phyloP scores from a whole-genome alignment of 2,797 vertebrate genomes.

The Dipus sagitta region DNA sequence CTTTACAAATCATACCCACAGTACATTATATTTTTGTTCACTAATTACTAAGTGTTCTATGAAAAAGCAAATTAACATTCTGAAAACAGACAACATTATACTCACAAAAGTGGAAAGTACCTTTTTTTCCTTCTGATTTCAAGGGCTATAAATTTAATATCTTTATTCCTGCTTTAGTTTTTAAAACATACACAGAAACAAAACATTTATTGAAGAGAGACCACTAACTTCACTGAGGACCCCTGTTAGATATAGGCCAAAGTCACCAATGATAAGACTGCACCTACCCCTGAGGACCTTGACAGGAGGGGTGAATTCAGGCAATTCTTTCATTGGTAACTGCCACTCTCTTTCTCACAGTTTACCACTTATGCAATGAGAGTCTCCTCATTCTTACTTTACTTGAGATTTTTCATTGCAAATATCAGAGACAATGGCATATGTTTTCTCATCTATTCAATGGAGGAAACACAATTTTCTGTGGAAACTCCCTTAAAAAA shows the following conservation, averaged over 20 bases:
- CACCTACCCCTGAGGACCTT: neutral
- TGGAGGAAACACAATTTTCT: neutral
- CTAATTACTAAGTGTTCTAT: constrained; percentile 73
- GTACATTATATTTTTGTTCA: constrained; percentile 70
- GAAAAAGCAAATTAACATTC: constrained; percentile 72
- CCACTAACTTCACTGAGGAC: neutral
- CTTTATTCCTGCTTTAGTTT: constrained; percentile 52
- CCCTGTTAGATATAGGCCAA: neutral
- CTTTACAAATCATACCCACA: constrained; percentile 71
- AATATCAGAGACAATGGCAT: neutral
- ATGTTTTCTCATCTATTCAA: neutral
- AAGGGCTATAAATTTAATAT: neutral
- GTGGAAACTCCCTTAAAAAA: no score
- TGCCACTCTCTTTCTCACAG: neutral
- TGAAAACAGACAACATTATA: constrained; percentile 62
- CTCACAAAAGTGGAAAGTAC: neutral
- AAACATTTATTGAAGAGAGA: neutral
- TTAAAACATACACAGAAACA: constrained; percentile 24
- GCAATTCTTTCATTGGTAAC: neutral
- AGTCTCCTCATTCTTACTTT: neutral
- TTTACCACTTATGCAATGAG: neutral
- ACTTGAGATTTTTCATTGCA: neutral
- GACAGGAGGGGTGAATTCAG: neutral
- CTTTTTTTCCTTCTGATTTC: neutral
- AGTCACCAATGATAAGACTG: no score